Base-by-base conservation (phyloP, 1,140 invertebrate genomes). In the Pogonomyrmex barbatus region DNA sequence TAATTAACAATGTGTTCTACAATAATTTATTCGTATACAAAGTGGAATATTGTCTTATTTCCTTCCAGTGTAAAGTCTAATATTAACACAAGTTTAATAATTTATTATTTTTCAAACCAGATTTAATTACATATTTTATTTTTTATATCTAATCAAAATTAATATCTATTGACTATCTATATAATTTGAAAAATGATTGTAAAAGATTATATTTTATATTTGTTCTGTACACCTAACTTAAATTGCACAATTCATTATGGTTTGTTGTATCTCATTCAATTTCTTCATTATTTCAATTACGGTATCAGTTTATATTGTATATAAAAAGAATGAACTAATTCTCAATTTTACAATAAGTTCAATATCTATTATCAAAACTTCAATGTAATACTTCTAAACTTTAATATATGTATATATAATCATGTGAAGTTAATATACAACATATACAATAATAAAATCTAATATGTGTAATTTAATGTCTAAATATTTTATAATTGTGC, bases 291-390 rank as follows among this genome's bases (percentile, higher is more conserved):
- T 30, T 33, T 56, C 33, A 3, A 65, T n/a, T 42, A 70, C 24
- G 10, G 6, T 9, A 60, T 88, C 14, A 81, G 1, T 12, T 86
- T 67, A 47, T 58, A 82, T 81, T 87, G 76, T 42, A 82, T 88
- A 79, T 90, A 88, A 90, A 90, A 91, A 89, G 78, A 83, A 12
- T 70, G 67, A 12, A 33, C 88, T 88, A 88, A 84, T 65, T 33
- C 6, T 88, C 50, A 65, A 82, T 85, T 47, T 87, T 87, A 89
- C 52, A 68, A 73, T 89, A 87, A 81, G 10, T 54, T 89, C 50
- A 73, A 89, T 84, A 58, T 45, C 73, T 83, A 83, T n/a, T 83
- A 82, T 82, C 33, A 70, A 81, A 42, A 54, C 30, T 60, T 58
- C 17, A 86, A 87, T 65, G 39, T 54, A 85, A 67, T 70, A 84